A percentile compares a stretch with the other conserved stretches of the same genome.
Conservation (phyloP, 2,113 vertebrate species). For the Procapra przewalskii region DNA sequence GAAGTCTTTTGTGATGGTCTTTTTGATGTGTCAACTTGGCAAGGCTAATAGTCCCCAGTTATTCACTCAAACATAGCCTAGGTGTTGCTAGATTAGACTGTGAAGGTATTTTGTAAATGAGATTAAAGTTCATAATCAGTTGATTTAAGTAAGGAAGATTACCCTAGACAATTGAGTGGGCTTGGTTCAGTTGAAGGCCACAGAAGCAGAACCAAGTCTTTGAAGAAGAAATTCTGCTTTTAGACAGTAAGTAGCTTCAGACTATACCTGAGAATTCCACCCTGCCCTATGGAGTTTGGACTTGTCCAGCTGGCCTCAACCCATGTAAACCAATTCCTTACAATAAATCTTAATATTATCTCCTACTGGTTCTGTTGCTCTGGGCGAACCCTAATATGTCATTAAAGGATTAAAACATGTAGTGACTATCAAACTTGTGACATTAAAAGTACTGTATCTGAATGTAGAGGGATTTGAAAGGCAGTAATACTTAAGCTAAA, state of each 20-base stretch:
- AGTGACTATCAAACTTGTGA: not conserved
- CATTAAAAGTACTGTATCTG: not conserved
- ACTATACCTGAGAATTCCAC: not conserved
- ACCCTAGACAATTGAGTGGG: not conserved
- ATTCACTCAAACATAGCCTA: not conserved
- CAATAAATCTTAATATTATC: not conserved
- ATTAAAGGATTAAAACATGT: not conserved
- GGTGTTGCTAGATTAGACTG: not conserved
- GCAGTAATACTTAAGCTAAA: not conserved
- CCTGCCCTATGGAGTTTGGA: not conserved
- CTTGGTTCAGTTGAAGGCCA: not conserved
- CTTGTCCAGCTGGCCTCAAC: not conserved
- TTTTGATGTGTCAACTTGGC: not conserved
- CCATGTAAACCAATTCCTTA: not conserved
- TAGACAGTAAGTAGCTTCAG: not conserved
- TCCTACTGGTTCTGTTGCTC: not conserved
- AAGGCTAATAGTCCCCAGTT: not conserved
- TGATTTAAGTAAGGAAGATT: not conserved
- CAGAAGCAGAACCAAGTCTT: not conserved
- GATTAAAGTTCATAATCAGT: not conserved
- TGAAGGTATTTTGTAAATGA: not conserved
- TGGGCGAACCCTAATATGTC: not conserved
- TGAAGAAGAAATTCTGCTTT: not conserved
- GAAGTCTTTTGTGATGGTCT: not conserved
- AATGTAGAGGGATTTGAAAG: not conserved